A percentile compares a stretch with the other conserved stretches of the same genome.
Evolutionary conservation across 2,888 invertebrate species (phyloP).

Genomic region (Scaptomyza cyrtandrae): DNA sequence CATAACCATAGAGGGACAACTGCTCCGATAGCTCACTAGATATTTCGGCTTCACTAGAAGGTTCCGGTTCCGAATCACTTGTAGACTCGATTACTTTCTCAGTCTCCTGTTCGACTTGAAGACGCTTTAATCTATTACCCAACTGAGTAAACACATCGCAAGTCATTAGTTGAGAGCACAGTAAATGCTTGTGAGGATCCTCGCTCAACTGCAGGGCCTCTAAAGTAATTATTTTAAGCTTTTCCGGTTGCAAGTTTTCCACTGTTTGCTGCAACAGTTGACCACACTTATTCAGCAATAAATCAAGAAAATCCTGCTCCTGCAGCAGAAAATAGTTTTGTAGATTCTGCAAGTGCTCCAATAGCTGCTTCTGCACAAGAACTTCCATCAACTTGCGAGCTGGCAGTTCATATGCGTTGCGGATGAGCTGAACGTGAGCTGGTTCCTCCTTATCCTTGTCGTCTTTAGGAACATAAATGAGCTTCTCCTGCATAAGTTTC

Average conservation of each 20-base stretch:
- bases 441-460: constrained; percentile 11
- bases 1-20: constrained; percentile 43
- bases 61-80: background rate
- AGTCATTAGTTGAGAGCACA: constrained; percentile 45
- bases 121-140: background rate
- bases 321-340: constrained; percentile 53
- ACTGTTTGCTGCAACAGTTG: constrained; percentile 25
- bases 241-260: constrained; percentile 37
- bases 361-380: constrained; percentile 38
- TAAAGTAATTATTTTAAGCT: constrained; percentile 27
- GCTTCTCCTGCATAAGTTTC: constrained; percentile 45
- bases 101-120: background rate
- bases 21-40: constrained; percentile 5
- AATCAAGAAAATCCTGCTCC: constrained; percentile 24
- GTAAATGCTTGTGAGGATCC: constrained; percentile 49
- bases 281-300: constrained; percentile 29
- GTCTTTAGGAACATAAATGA: constrained; percentile 34
- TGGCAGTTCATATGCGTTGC: constrained; percentile 55
- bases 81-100: background rate
- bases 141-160: constrained; percentile 49
- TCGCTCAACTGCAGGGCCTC: constrained; percentile 28
- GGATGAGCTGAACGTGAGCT: constrained; percentile 31
- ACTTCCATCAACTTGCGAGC: constrained; percentile 46
- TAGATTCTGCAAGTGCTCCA: constrained; percentile 47
- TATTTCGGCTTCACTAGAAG: background rate